Evolutionary conservation across 2,113 vertebrate species (phyloP).

Genomic region (mouse (Mus musculus)): GRCm39 chr7:89157001-89157500

Average conservation of each 20-base stretch:
- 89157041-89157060: conserved; percentile 58
- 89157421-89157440: too few relatives aligned
- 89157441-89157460: too few relatives aligned
- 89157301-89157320: not conserved
- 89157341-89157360: not conserved
- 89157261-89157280: not conserved
- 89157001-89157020: conserved; percentile 58
- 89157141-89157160: conserved; percentile 74
- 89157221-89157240: not conserved
- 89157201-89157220: conserved; percentile 42
- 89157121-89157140: conserved; percentile 75
- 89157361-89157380: not conserved
- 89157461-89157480: not conserved
- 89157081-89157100: conserved; percentile 74
- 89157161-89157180: conserved; percentile 71
- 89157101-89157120: conserved; percentile 75
- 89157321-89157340: not conserved
- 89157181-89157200: conserved; percentile 54
- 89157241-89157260: not conserved
- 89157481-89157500: not conserved
- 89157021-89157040: not conserved
- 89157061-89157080: conserved; percentile 58
- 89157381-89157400: not conserved
- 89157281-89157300: not conserved
- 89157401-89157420: too few relatives aligned